Evolutionary conservation across 2,797 vertebrate genomes (phyloP).

Genomic region (Ataeniobius toweri): DNA sequence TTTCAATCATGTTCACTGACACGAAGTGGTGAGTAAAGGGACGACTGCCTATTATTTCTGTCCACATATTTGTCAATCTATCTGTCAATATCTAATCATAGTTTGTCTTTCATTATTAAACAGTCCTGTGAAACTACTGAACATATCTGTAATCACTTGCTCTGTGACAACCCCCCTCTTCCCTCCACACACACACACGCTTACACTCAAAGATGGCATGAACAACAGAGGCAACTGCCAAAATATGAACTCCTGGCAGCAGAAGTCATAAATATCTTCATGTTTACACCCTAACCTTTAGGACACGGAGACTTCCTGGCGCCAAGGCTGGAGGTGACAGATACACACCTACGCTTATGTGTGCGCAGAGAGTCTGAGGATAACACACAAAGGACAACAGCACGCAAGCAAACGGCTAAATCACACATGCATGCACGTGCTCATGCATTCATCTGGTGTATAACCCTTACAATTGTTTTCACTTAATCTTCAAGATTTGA

Average conservation of each 20-base stretch:
- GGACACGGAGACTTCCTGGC: constrained; percentile 76
- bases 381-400: constrained; percentile 15
- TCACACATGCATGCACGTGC: not conserved
- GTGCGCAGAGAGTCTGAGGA: constrained; percentile 4
- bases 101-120: constrained; percentile 24
- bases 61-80: constrained; percentile 7
- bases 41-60: constrained; percentile 13
- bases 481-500: not conserved
- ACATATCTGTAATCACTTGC: constrained; percentile 42
- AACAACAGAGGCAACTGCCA: constrained; percentile 69
- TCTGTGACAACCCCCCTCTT: constrained; percentile 39
- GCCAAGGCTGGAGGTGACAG: constrained; percentile 66
- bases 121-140: constrained; percentile 27
- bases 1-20: constrained; percentile 33
- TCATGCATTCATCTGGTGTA: constrained; percentile 18
- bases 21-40: constrained; percentile 17
- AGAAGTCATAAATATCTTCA: constrained; percentile 72
- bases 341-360: constrained; percentile 41
- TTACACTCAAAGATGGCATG: constrained; percentile 27
- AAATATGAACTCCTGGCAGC: constrained; percentile 63
- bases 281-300: constrained; percentile 70
- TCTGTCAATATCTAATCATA: constrained; percentile 11
- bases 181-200: constrained; percentile 30
- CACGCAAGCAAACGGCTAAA: constrained; percentile 18
- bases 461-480: constrained; percentile 8